Percentiles rank a stretch among this genome's conserved stretches.
Evolutionary conservation across 1,140 invertebrate genomes (phyloP).

Genomic region (Leptopilina boulardi): DNA sequence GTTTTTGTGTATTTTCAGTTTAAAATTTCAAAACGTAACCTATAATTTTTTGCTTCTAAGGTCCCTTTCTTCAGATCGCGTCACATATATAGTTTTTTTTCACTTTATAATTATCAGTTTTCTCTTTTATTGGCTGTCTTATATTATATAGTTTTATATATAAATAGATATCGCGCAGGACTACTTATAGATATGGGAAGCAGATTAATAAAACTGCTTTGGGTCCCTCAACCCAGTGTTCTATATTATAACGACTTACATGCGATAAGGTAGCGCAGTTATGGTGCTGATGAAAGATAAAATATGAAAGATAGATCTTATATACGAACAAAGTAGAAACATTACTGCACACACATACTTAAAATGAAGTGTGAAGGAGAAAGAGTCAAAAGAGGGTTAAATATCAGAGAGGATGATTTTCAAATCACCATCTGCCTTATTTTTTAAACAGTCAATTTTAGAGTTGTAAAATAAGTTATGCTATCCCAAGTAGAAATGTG

Average conservation of each 20-base stretch:
- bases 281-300: constrained; percentile 11
- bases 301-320: constrained; percentile 10
- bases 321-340: background rate
- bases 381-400: background rate
- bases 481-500: no score
- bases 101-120: no score
- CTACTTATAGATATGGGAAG: background rate
- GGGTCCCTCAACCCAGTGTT: background rate
- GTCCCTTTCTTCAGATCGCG: no score
- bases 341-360: constrained; percentile 1
- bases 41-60: no score
- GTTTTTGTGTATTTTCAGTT: no score
- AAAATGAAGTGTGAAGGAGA: constrained; percentile 11
- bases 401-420: constrained; percentile 2
- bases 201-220: constrained; percentile 18
- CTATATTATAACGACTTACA: background rate
- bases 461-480: constrained; percentile 49
- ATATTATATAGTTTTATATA: background rate
- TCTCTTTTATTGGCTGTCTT: background rate
- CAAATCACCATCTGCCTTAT: constrained; percentile 48
- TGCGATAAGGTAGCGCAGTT: constrained; percentile 3
- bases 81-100: no score
- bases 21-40: no score
- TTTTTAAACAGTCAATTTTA: constrained; percentile 52
- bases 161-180: background rate